Evolutionary conservation across 1,140 invertebrate genomes (phyloP).

Genomic region (Chlorops oryzae): DNA sequence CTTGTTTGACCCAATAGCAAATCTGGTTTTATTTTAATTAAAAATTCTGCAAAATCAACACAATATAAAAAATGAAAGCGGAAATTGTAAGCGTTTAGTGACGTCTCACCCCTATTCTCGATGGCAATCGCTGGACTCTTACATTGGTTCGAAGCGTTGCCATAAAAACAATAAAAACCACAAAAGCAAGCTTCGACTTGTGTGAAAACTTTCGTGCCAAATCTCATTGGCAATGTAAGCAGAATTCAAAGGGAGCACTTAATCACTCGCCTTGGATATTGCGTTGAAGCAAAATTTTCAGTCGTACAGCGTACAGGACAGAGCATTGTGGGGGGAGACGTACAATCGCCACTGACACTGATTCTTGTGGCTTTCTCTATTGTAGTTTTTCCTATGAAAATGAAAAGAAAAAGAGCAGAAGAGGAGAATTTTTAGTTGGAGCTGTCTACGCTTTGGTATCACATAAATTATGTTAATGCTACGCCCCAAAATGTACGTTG

Average conservation of each 20-base stretch:
- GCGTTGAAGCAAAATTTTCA: neutral
- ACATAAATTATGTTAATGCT: constrained; percentile 47
- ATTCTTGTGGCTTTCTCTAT: constrained; percentile 30
- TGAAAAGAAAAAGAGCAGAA: too few species aligned
- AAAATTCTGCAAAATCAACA: constrained; percentile 46
- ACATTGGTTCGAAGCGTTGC: too few species aligned
- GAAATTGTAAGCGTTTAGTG: too few species aligned
- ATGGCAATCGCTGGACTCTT: too few species aligned
- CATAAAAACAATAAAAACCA: constrained; percentile 46
- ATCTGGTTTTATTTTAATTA: constrained; percentile 38
- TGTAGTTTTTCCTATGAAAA: neutral
- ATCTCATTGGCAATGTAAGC: constrained; percentile 33
- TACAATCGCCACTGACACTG: neutral
- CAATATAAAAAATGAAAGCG: constrained; percentile 42
- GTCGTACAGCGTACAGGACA: neutral
- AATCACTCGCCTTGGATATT: too few species aligned
- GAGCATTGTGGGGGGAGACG: neutral
- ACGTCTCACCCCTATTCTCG: too few species aligned
- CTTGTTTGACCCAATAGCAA: constrained; percentile 29
- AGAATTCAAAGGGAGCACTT: constrained; percentile 35
- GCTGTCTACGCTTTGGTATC: too few species aligned
- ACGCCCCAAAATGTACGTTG: constrained; percentile 33
- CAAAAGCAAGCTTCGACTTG: constrained; percentile 16
- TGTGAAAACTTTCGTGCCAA: constrained; percentile 37
- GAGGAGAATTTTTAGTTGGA: too few species aligned